These are phyloP conservation scores for Epinephelus awoara DNA, from an alignment of 2,797 vertebrate genomes.

Conservation along the genomic window DNA sequence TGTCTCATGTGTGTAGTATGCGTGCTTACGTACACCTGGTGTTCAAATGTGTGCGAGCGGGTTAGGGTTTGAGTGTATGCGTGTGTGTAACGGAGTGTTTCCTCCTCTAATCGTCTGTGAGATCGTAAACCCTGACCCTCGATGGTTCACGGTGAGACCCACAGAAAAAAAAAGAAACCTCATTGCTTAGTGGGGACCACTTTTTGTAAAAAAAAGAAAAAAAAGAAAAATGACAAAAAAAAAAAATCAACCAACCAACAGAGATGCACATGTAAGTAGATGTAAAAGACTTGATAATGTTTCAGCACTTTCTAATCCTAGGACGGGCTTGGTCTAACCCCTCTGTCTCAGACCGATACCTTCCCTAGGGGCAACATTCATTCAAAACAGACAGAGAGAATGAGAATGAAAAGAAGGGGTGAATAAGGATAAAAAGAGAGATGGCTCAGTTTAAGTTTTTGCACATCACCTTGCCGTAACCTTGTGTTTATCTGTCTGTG, in stretches of 20 bases:
- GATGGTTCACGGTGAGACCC: constrained; percentile 71
- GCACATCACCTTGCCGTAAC: constrained; percentile 80
- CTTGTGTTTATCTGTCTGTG: constrained; percentile 75
- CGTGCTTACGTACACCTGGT: constrained; percentile 32
- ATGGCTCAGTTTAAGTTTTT: constrained; percentile 77
- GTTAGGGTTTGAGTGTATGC: constrained; percentile 16
- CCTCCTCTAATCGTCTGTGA: constrained; percentile 75
- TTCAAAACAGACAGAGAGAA: constrained; percentile 79
- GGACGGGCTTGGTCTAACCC: constrained; percentile 74
- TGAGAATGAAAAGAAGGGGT: constrained; percentile 50
- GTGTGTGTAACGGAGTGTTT: constrained; percentile 43
- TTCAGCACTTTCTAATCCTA: constrained; percentile 89
- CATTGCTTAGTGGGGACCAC: constrained; percentile 87
- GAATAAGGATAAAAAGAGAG: constrained; percentile 64
- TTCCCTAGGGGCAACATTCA: constrained; percentile 79
- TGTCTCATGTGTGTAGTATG: constrained; percentile 37
- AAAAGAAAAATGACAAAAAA: constrained; percentile 23
- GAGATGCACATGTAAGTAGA: constrained; percentile 88
- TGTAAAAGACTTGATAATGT: constrained; percentile 88
- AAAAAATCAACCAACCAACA: constrained; percentile 74
- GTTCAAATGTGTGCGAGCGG: constrained; percentile 41
- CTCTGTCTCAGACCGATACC: constrained; percentile 73
- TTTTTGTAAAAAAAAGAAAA: constrained; percentile 74
- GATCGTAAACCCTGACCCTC: constrained; percentile 77
- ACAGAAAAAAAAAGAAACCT: constrained; percentile 80